phyloP scores from a whole-genome alignment of 1,140 invertebrate species.

The Hestina assimilis region DNA sequence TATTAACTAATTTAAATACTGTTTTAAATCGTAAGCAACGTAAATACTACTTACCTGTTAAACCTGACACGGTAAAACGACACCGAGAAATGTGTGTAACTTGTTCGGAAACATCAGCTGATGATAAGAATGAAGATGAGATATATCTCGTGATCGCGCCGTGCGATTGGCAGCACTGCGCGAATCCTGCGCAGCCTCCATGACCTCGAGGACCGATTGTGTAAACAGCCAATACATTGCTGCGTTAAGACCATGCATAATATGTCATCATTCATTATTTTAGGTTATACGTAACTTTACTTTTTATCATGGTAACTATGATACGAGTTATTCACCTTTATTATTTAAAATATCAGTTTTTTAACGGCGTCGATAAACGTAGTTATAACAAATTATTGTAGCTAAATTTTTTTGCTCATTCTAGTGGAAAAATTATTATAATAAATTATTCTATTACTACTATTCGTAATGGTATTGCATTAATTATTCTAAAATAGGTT shows the following conservation, averaged over 20 bases:
- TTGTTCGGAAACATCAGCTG: conserved; percentile 50
- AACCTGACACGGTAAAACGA: background rate
- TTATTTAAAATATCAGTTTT: background rate
- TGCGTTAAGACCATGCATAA: background rate
- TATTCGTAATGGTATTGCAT: too few species aligned
- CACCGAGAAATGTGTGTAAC: background rate
- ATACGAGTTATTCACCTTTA: background rate
- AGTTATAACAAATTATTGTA: too few species aligned
- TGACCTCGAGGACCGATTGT: conserved; percentile 33
- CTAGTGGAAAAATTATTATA: too few species aligned
- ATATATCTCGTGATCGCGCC: conserved; percentile 65
- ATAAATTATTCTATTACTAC: too few species aligned
- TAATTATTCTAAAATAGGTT: too few species aligned
- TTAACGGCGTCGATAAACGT: too few species aligned
- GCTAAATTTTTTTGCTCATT: too few species aligned
- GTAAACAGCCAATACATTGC: conserved; percentile 30
- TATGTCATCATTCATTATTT: background rate
- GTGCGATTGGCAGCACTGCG: conserved; percentile 59
- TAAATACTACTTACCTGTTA: background rate
- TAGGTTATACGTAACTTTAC: background rate
- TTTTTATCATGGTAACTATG: background rate
- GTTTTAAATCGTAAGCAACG: too few species aligned
- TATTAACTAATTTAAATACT: too few species aligned
- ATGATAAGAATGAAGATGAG: conserved; percentile 71
- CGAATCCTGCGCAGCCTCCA: conserved; percentile 55